Evolutionary conservation across 1,140 invertebrate genomes (phyloP).

Genomic region (Pogonomyrmex californicus): DNA sequence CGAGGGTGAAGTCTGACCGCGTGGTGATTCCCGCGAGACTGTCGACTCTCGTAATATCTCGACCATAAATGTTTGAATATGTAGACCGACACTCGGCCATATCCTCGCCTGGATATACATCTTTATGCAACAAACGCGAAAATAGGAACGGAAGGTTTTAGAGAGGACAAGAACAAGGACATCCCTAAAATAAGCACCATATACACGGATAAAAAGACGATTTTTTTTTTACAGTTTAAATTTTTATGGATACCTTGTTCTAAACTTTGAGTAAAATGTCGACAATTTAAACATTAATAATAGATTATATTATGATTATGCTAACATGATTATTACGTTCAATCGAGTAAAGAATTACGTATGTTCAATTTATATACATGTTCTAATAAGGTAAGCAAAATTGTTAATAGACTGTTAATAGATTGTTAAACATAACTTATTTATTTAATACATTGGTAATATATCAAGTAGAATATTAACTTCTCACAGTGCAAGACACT

Average conservation of each 20-base stretch:
- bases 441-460: background rate
- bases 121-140: slow-evolving; percentile 22
- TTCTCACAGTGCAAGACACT: background rate
- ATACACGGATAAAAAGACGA: background rate
- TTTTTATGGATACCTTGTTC: background rate
- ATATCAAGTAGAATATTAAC: background rate
- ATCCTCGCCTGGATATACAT: background rate
- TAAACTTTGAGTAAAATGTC: background rate
- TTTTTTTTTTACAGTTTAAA: background rate
- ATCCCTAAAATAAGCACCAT: background rate
- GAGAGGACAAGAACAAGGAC: background rate
- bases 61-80: slow-evolving; percentile 75
- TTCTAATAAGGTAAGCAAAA: background rate
- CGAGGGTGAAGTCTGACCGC: slow-evolving; percentile 63
- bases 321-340: background rate
- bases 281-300: background rate
- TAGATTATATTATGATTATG: background rate
- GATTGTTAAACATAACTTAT: background rate
- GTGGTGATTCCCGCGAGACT: slow-evolving; percentile 67
- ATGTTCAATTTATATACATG: background rate
- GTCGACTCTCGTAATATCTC: slow-evolving; percentile 72
- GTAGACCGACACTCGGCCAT: background rate
- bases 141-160: background rate
- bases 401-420: background rate
- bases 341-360: background rate